phyloP scores from a whole-genome alignment of 1,140 invertebrate genomes.

The Trichonephila inaurata region DNA sequence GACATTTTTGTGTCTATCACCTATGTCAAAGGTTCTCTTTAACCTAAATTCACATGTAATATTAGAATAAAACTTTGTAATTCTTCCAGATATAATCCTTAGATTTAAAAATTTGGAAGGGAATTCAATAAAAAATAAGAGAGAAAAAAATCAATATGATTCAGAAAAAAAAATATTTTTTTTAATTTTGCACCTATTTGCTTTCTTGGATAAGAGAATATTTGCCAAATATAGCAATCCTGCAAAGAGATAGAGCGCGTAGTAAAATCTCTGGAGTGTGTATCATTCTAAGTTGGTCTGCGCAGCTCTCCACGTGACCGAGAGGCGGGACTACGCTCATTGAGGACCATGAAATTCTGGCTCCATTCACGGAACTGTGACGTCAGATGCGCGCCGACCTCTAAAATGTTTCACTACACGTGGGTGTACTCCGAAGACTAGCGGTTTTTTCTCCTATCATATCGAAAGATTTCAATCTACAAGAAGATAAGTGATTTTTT shows the following conservation, averaged over 20 bases:
- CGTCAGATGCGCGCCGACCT: conserved; percentile 47
- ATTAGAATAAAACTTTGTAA: too few relatives aligned
- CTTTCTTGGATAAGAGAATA: not conserved
- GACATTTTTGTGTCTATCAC: too few relatives aligned
- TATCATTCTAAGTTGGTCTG: conserved; percentile 45
- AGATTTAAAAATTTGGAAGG: not conserved
- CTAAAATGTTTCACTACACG: conserved; percentile 6
- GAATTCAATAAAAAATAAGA: not conserved
- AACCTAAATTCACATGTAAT: too few relatives aligned
- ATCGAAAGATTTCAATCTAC: not conserved
- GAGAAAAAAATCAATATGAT: not conserved
- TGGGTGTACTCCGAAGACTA: not conserved
- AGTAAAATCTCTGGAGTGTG: conserved; percentile 58
- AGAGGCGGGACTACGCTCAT: conserved; percentile 44
- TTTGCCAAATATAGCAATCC: conserved; percentile 42
- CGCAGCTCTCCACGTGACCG: conserved; percentile 55
- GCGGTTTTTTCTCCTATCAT: not conserved
- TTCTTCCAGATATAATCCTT: too few relatives aligned
- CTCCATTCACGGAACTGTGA: conserved; percentile 51
- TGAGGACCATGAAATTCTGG: conserved; percentile 57
- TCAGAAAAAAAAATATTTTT: not conserved
- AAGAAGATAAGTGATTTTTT: not conserved
- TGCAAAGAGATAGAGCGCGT: not conserved
- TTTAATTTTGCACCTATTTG: not conserved
- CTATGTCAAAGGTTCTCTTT: too few relatives aligned